These are phyloP conservation scores for Ceratothoa steindachneri DNA, from an alignment of 2,888 invertebrate genomes.

Conservation along the genomic window DNA sequence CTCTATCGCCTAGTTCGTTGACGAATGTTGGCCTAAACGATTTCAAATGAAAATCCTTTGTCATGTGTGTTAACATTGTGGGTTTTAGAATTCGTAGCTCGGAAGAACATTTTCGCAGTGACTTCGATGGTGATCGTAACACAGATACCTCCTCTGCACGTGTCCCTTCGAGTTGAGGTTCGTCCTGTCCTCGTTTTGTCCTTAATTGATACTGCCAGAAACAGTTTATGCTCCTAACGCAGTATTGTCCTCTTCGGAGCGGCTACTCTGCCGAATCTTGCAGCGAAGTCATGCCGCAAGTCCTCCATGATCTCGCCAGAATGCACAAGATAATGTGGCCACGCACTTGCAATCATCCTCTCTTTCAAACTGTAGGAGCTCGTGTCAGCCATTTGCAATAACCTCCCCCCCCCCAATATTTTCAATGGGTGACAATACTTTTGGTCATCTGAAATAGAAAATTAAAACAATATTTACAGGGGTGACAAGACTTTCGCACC, in stretches of 20 bases:
- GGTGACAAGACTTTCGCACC: too few relatives aligned
- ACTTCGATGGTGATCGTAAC: neutral
- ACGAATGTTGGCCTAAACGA: neutral
- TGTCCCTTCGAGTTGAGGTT: neutral
- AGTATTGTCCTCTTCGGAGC: neutral
- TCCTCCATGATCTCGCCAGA: too few relatives aligned
- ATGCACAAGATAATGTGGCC: too few relatives aligned
- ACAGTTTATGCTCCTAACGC: neutral
- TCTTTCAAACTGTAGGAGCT: too few relatives aligned
- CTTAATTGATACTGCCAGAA: constrained; percentile 2
- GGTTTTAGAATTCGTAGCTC: neutral
- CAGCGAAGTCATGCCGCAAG: too few relatives aligned
- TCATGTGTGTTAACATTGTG: neutral
- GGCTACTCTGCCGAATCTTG: neutral
- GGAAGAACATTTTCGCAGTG: constrained; percentile 2
- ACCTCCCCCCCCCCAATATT: too few relatives aligned
- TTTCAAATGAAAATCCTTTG: neutral
- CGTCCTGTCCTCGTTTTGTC: constrained; percentile 1
- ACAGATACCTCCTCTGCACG: constrained; percentile 6
- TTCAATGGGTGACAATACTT: too few relatives aligned
- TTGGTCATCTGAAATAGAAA: too few relatives aligned
- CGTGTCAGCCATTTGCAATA: too few relatives aligned
- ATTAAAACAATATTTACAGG: too few relatives aligned
- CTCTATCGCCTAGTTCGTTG: neutral
- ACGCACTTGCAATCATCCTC: too few relatives aligned